Conservation (phyloP, 1,140 invertebrate genomes). For the Eumaeus atala region DNA sequence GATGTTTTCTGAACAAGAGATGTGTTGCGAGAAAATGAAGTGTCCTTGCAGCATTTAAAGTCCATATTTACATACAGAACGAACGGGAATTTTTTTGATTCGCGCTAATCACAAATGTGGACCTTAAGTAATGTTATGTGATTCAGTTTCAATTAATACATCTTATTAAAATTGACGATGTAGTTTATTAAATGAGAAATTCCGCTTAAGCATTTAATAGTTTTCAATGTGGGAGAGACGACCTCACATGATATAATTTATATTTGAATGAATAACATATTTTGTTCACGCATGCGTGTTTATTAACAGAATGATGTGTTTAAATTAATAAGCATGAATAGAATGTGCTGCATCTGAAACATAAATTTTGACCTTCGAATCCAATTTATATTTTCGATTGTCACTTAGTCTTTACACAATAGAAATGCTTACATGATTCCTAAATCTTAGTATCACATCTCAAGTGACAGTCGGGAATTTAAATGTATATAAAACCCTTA, state of each 20-base stretch:
- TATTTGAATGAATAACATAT: constrained; percentile 20
- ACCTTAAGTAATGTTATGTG: no score
- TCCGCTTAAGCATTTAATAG: constrained; percentile 40
- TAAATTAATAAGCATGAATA: constrained; percentile 8
- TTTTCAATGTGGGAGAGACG: constrained; percentile 24
- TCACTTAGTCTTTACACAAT: neutral
- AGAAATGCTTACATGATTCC: neutral
- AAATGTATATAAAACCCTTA: constrained; percentile 42
- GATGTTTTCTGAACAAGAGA: neutral
- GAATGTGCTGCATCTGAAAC: neutral
- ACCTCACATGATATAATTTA: constrained; percentile 14
- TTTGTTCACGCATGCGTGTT: constrained; percentile 44
- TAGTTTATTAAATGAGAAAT: constrained; percentile 40
- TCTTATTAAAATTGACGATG: constrained; percentile 46
- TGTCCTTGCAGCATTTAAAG: no score
- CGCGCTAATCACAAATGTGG: constrained; percentile 32
- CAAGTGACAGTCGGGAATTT: constrained; percentile 35
- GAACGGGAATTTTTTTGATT: constrained; percentile 4
- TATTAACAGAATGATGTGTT: constrained; percentile 40
- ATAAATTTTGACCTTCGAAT: neutral
- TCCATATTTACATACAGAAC: no score
- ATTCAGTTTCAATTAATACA: constrained; percentile 21
- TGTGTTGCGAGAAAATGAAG: no score
- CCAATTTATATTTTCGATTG: neutral
- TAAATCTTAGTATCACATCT: neutral